Percentiles rank a stretch among this genome's conserved stretches.
Conservation (phyloP, 1,140 invertebrate genomes). For the Amphibalanus amphitrite region DNA sequence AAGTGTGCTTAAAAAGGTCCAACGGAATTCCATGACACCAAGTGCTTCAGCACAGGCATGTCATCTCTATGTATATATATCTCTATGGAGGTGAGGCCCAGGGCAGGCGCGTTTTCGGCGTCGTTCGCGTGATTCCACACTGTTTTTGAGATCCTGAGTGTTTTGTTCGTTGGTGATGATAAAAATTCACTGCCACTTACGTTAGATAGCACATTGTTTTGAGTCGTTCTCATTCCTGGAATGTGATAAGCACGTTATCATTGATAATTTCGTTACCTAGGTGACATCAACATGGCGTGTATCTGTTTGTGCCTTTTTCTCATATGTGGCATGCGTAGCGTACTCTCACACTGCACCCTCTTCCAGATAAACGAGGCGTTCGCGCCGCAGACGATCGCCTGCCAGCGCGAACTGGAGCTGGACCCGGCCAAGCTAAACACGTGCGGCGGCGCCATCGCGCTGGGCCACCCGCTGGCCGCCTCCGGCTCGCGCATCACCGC, state of each 20-base stretch:
- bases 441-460: constrained; percentile 91
- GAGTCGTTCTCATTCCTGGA: too few species aligned
- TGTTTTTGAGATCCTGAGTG: too few species aligned
- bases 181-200: too few species aligned
- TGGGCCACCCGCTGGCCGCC: constrained; percentile 92
- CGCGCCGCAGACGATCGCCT: constrained; percentile 74
- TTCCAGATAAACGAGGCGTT: constrained; percentile 91
- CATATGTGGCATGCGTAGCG: constrained; percentile 10
- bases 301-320: constrained; percentile 11
- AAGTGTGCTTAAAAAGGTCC: too few species aligned
- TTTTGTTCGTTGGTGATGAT: too few species aligned
- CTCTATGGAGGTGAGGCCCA: constrained; percentile 42
- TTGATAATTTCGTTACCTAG: neutral
- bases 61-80: too few species aligned
- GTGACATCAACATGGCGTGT: too few species aligned
- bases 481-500: constrained; percentile 84
- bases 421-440: constrained; percentile 80
- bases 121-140: too few species aligned
- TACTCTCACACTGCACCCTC: constrained; percentile 3
- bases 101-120: too few species aligned
- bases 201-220: too few species aligned
- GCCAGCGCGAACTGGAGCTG: constrained; percentile 63
- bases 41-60: too few species aligned
- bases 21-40: too few species aligned
- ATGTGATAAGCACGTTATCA: neutral